phyloP scores from a whole-genome alignment of 2,888 invertebrate species.

The Oligia latruncula region DNA sequence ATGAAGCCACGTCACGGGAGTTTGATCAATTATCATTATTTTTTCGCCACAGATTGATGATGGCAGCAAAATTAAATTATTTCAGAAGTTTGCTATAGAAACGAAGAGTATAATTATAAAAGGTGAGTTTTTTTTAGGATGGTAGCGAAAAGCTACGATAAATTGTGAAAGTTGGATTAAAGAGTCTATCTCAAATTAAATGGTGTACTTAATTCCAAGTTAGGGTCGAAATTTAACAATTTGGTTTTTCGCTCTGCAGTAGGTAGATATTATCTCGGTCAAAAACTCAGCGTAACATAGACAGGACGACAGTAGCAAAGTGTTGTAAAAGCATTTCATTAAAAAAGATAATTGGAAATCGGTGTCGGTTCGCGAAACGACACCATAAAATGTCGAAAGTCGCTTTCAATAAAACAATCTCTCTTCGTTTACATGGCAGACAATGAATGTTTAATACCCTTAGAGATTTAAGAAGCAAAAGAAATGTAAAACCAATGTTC shows the following conservation, averaged over 20 bases:
- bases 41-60: conserved; percentile 63
- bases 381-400: conserved; percentile 35
- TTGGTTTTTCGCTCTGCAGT: background rate
- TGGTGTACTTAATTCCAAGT: background rate
- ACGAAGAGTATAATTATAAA: conserved; percentile 2
- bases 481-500: conserved; percentile 19
- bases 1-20: conserved; percentile 51
- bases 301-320: background rate
- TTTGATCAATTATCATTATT: conserved; percentile 65
- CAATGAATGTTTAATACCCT: conserved; percentile 44
- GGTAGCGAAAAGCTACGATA: background rate
- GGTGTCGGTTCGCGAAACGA: conserved; percentile 5
- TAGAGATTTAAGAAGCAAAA: conserved; percentile 42
- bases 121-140: conserved; percentile 14
- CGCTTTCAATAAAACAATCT: conserved; percentile 45
- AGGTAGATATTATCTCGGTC: background rate
- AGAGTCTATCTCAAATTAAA: background rate
- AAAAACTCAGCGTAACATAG: background rate
- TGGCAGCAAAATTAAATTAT: conserved; percentile 56
- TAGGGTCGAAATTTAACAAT: background rate
- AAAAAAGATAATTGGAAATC: conserved; percentile 40
- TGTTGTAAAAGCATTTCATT: conserved; percentile 40
- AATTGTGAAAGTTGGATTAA: background rate
- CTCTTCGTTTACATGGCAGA: conserved; percentile 34
- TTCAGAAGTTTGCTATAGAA: conserved; percentile 34